A percentile compares a stretch with the other conserved stretches of the same genome.
phyloP scores from a whole-genome alignment of 2,113 vertebrate genomes.

The Nibea albiflora region DNA sequence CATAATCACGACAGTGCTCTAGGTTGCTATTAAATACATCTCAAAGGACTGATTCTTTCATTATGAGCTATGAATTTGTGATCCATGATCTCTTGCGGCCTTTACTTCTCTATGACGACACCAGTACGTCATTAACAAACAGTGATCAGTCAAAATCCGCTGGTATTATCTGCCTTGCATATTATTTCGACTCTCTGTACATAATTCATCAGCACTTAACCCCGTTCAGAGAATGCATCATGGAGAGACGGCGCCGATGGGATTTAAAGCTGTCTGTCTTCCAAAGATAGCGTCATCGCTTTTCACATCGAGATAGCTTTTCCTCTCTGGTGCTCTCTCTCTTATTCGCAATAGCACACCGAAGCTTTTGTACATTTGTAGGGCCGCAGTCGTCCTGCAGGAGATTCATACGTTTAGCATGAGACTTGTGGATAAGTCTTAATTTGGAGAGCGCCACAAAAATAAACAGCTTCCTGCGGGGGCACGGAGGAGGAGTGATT shows the following conservation, averaged over 20 bases:
- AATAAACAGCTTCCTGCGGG: constrained; percentile 41
- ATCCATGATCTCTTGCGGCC: constrained; percentile 6
- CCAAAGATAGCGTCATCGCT: constrained; percentile 22
- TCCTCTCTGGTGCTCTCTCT: neutral
- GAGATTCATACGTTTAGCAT: constrained; percentile 8
- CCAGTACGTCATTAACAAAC: constrained; percentile 15
- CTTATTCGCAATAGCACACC: neutral
- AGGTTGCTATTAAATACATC: neutral
- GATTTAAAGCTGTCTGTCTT: constrained; percentile 48
- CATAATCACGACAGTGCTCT: neutral
- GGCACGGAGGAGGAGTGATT: constrained; percentile 19
- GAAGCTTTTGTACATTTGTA: constrained; percentile 2
- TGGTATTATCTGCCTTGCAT: constrained; percentile 32
- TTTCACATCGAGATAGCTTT: constrained; percentile 7
- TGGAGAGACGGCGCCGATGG: constrained; percentile 1
- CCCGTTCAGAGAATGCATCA: constrained; percentile 30
- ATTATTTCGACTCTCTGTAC: constrained; percentile 50
- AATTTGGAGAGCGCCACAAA: constrained; percentile 1
- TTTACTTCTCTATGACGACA: neutral
- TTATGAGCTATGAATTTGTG: neutral
- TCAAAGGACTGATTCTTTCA: neutral
- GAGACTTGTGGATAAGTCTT: neutral
- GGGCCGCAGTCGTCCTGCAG: neutral
- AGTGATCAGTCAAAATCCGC: constrained; percentile 11
- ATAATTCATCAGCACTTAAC: constrained; percentile 59